Evolutionary conservation across 2,113 vertebrate genomes (phyloP), one percentile per base, ranked within the genome.

Genomic region (Cyprinodon variegatus): DNA sequence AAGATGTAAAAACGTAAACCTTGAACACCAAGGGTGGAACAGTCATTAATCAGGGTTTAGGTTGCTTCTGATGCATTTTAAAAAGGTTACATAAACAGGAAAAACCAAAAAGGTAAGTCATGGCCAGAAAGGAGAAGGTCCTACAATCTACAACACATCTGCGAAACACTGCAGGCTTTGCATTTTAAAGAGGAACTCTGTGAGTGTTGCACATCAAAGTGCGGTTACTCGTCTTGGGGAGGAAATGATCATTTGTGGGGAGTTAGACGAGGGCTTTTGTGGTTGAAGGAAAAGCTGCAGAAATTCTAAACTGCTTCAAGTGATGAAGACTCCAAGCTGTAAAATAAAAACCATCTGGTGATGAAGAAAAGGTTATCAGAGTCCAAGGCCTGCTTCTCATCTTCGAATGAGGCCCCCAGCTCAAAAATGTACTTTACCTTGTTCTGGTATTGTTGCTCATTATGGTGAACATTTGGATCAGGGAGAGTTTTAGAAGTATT

Each of bases 311-410:
- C 9, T 36, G 38, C 59, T 46, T 76, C 46, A 60, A 50, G 37
- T 45, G 70, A 67, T 62, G 65, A 79, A 70, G 48, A 77, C 61
- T 40, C 64, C 29, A 60, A 62, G 60, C 60, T 29, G 14, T 36
- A 68, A 61, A 71, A 83, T 77, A 17, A 70, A 67, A 78, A 59
- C 40, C 48, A 68, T 15, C 48, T 74, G 77, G 17, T 1, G n/a
- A 10, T 22, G 41, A 64, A 36, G 65, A 15, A 9, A 37, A 64
- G 39, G 43, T 78, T 65, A 67, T 53, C 60, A 46, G 20, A 74
- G 46, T 61, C 60, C 45, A 60, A 45, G 50, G 11, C 22, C 22
- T 4, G 0, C 37, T 64, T 45, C 40, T 66, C 57, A 13, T 61
- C 53, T 48, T 53, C 57, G 59, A 63, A 67, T 22, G 63, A 65